phyloP scores from a whole-genome alignment of 2,888 invertebrate species.

The Deilephila elpenor region DNA sequence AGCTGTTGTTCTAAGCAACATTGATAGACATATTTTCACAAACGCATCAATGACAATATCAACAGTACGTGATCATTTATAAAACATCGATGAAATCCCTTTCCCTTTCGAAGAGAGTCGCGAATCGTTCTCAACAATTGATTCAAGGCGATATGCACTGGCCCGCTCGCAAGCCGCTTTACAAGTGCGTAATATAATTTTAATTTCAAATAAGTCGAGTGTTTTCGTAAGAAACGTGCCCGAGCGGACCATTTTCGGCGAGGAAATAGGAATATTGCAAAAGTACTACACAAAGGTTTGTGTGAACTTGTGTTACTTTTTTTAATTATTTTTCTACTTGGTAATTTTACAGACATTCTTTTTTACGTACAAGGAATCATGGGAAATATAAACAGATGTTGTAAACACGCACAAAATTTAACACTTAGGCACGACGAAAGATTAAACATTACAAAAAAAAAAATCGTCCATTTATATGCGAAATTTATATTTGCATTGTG shows the following conservation, averaged over 20 bases:
- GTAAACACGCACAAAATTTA: no score
- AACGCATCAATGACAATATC: neutral
- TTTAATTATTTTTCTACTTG: neutral
- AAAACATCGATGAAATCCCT: conserved; percentile 11
- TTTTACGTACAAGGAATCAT: no score
- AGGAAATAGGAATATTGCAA: conserved; percentile 20
- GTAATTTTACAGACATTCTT: no score
- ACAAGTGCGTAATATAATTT: conserved; percentile 22
- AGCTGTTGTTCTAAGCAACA: neutral
- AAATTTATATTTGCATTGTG: no score
- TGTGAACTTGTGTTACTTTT: neutral
- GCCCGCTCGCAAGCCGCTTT: conserved; percentile 5
- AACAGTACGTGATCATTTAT: neutral
- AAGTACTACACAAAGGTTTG: neutral
- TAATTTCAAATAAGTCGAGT: conserved; percentile 23
- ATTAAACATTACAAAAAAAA: no score
- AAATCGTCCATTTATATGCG: no score
- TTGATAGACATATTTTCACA: neutral
- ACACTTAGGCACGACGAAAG: no score
- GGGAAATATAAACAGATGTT: no score
- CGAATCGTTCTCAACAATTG: conserved; percentile 15
- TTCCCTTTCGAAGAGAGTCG: conserved; percentile 12
- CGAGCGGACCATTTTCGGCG: conserved; percentile 31
- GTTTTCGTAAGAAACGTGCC: conserved; percentile 23
- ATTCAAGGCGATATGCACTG: conserved; percentile 15